A percentile compares a stretch with the other conserved stretches of the same genome.
Evolutionary conservation across 2,888 invertebrate species (phyloP).

Genomic region (Saturnia pavonia): DNA sequence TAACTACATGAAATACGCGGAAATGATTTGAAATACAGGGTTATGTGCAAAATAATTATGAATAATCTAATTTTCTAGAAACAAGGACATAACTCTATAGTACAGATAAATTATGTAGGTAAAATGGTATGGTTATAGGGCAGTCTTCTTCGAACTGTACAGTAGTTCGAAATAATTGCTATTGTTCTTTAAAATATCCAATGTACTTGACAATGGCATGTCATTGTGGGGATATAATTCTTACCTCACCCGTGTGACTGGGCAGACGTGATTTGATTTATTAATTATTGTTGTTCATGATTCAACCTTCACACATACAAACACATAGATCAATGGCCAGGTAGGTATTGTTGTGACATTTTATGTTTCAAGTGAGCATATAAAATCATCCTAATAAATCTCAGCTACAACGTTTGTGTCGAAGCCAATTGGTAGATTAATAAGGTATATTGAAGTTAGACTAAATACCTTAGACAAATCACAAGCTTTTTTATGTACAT

Average conservation of each 20-base stretch:
- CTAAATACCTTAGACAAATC: not conserved
- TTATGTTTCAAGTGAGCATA: not conserved
- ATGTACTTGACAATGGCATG: conserved; percentile 51
- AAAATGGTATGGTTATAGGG: not conserved
- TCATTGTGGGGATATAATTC: conserved; percentile 64
- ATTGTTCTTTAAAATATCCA: conserved; percentile 36
- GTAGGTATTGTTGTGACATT: not conserved
- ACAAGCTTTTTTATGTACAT: not conserved
- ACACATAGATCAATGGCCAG: conserved; percentile 17
- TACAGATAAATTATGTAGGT: not conserved
- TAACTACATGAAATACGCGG: too few species aligned
- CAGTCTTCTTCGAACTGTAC: not conserved
- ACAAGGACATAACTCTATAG: not conserved
- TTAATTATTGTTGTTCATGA: conserved; percentile 50
- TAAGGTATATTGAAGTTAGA: not conserved
- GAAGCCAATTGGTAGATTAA: not conserved
- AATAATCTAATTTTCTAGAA: not conserved
- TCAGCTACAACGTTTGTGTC: not conserved
- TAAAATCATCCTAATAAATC: not conserved
- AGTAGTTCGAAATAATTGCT: conserved; percentile 37
- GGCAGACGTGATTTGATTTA: conserved; percentile 66
- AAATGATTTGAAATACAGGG: not conserved
- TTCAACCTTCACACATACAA: conserved; percentile 42
- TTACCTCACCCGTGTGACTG: conserved; percentile 63
- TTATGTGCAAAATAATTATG: not conserved